Conservation (phyloP, 1,140 invertebrate species). For the honey bee (Apis mellifera) region Amel_HAv3.1 CM009941.2:11898001-11898500, state of each 20-base stretch:
- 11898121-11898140: conserved; percentile 8
- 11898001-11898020: conserved; percentile 11
- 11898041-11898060: conserved; percentile 6
- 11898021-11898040: neutral
- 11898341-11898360: conserved; percentile 22
- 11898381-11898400: conserved; percentile 39
- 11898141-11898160: conserved; percentile 14
- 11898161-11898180: no score
- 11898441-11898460: neutral
- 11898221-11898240: neutral
- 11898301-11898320: conserved; percentile 24
- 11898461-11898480: conserved; percentile 26
- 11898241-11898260: conserved; percentile 5
- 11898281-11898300: conserved; percentile 30
- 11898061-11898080: conserved; percentile 8
- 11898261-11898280: neutral
- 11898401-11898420: conserved; percentile 30
- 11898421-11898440: conserved; percentile 19
- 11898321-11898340: conserved; percentile 17
- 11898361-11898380: conserved; percentile 32
- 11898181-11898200: neutral
- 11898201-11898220: conserved; percentile 36
- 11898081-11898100: neutral
- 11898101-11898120: neutral
- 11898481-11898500: neutral